These are phyloP conservation scores for Stenodera caucasica DNA, from an alignment of 2,888 invertebrate genomes.

Conservation along the genomic window DNA sequence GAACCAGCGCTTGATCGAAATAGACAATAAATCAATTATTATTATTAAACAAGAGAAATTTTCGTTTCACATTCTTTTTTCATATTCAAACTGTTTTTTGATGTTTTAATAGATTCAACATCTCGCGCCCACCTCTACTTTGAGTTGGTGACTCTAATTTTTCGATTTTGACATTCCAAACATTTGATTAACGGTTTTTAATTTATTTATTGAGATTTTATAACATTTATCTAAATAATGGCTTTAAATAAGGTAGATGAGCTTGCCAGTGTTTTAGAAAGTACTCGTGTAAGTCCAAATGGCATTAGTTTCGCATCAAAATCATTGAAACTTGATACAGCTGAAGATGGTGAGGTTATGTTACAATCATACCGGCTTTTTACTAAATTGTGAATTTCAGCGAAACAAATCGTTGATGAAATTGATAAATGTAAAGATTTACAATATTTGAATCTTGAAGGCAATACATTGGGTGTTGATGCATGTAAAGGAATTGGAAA, in stretches of 20 bases:
- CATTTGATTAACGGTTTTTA: not conserved
- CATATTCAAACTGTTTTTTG: too few relatives aligned
- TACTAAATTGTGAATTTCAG: conserved; percentile 54
- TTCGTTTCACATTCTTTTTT: too few relatives aligned
- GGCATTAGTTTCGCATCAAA: conserved; percentile 83
- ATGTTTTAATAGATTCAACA: too few relatives aligned
- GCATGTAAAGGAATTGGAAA: conserved; percentile 85
- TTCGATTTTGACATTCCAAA: not conserved
- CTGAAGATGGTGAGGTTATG: conserved; percentile 70
- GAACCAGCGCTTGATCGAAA: too few relatives aligned
- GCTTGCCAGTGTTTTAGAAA: conserved; percentile 58
- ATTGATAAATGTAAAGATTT: conserved; percentile 72
- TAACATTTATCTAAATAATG: conserved; percentile 22
- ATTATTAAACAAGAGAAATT: too few relatives aligned
- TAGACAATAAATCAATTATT: too few relatives aligned
- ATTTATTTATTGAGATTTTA: not conserved
- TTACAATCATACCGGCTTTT: not conserved
- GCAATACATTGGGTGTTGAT: conserved; percentile 89
- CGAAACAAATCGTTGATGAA: conserved; percentile 72
- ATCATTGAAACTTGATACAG: conserved; percentile 75
- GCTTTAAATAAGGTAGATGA: conserved; percentile 57
- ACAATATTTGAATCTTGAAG: conserved; percentile 79
- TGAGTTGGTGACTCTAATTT: too few relatives aligned
- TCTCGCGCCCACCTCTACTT: too few relatives aligned
- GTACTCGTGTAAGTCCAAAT: conserved; percentile 54